Percentiles rank a stretch among this genome's conserved stretches.
These are phyloP conservation scores for Phrynocephalus vlangalii DNA, from an alignment of 2,797 vertebrate genomes.

Conservation along the genomic window DNA sequence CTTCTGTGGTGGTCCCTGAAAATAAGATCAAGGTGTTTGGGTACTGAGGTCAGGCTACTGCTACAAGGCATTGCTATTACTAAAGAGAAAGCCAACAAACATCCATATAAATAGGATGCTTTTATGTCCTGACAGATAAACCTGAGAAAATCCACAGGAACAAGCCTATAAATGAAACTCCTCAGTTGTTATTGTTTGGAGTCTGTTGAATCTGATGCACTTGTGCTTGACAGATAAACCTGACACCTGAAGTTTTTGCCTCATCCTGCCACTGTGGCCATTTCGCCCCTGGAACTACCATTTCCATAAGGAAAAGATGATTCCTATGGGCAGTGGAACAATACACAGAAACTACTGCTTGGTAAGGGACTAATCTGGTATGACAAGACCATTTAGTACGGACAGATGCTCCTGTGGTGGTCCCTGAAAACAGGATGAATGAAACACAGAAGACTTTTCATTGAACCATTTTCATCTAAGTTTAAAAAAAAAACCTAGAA, in stretches of 20 bases:
- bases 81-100: conserved; percentile 42
- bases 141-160: conserved; percentile 18
- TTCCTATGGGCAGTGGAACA: conserved; percentile 1
- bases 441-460: not conserved
- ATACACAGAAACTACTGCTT: conserved; percentile 13
- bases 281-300: not conserved
- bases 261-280: conserved; percentile 24
- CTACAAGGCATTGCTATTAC: not conserved
- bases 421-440: not conserved
- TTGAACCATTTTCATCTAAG: not conserved
- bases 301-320: conserved; percentile 10
- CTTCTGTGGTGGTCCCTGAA: not conserved
- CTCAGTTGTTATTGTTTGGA: conserved; percentile 42
- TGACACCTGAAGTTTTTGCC: conserved; percentile 20
- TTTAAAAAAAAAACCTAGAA: not conserved
- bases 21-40: conserved; percentile 1
- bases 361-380: not conserved
- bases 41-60: conserved; percentile 10
- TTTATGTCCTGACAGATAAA: conserved; percentile 45
- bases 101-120: not conserved
- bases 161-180: conserved; percentile 48
- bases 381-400: not conserved
- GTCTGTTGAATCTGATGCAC: conserved; percentile 30
- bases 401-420: not conserved
- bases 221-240: conserved; percentile 51